These are phyloP conservation scores for Lasioglossum baleicum DNA, from an alignment of 1,140 invertebrate genomes.

Conservation along the genomic window DNA sequence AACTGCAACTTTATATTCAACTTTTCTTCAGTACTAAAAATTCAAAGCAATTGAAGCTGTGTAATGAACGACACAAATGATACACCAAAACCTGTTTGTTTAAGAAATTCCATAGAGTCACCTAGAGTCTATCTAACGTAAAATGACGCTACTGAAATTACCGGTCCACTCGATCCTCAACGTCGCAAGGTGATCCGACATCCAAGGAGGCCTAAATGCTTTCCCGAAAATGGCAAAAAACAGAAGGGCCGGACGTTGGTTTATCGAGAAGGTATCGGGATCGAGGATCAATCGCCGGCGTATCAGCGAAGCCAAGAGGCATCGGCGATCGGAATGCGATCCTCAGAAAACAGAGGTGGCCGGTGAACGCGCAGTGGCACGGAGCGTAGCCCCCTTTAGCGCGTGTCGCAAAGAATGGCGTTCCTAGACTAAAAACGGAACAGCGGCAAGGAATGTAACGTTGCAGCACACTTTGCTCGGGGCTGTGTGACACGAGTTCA, in stretches of 20 bases:
- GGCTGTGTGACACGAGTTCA: conserved; percentile 47
- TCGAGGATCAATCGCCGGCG: conserved; percentile 16
- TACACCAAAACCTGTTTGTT: too few relatives aligned
- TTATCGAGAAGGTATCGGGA: conserved; percentile 25
- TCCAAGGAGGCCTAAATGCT: not conserved
- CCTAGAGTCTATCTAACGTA: too few relatives aligned
- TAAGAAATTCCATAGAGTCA: too few relatives aligned
- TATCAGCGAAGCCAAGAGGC: conserved; percentile 1
- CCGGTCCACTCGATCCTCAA: not conserved
- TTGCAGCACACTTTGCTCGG: conserved; percentile 73
- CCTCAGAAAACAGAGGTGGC: conserved; percentile 63
- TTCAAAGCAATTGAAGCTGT: too few relatives aligned
- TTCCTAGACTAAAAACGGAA: conserved; percentile 79
- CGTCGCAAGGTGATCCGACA: not conserved
- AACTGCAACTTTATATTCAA: too few relatives aligned
- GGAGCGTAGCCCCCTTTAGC: conserved; percentile 68
- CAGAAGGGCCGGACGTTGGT: not conserved
- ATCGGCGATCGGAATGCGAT: conserved; percentile 58
- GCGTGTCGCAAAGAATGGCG: conserved; percentile 77
- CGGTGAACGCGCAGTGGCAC: conserved; percentile 49
- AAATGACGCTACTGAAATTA: too few relatives aligned
- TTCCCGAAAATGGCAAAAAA: conserved; percentile 1
- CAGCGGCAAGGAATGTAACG: conserved; percentile 76
- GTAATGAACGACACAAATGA: too few relatives aligned
- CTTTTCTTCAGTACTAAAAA: too few relatives aligned